phyloP scores from a whole-genome alignment of 1,140 invertebrate genomes.

The Lepidurus arcticus region DNA sequence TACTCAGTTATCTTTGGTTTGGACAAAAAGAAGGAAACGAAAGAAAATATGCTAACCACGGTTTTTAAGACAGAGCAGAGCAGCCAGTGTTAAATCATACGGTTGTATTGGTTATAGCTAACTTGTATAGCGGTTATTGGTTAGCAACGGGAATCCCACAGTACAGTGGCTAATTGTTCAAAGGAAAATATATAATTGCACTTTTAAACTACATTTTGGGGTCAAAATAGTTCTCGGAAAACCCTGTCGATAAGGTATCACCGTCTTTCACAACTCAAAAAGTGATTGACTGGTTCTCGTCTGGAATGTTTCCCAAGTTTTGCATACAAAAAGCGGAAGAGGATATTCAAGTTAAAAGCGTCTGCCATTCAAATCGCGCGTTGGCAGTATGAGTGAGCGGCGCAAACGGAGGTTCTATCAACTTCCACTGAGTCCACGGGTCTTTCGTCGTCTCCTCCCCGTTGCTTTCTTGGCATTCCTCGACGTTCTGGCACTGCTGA shows the following conservation, averaged over 20 bases:
- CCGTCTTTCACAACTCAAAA: neutral
- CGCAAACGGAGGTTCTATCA: slow-evolving; percentile 67
- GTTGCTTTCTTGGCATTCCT: slow-evolving; percentile 29
- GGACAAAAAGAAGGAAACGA: neutral
- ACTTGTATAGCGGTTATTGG: slow-evolving; percentile 18
- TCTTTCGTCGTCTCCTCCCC: slow-evolving; percentile 45
- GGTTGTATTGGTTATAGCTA: slow-evolving; percentile 2
- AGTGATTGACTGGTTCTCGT: neutral
- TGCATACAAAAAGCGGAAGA: neutral
- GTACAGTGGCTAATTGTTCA: neutral
- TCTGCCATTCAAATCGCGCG: slow-evolving; percentile 73
- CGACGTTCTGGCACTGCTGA: slow-evolving; percentile 39
- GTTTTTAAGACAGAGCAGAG: neutral
- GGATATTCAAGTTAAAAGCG: slow-evolving; percentile 44
- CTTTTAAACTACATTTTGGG: neutral
- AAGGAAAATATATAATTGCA: neutral
- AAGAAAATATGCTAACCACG: neutral
- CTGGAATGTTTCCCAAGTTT: neutral
- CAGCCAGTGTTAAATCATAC: slow-evolving; percentile 1
- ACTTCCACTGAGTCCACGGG: slow-evolving; percentile 55
- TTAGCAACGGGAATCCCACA: neutral
- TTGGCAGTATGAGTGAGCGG: slow-evolving; percentile 76
- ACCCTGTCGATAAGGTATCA: neutral
- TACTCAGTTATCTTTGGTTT: neutral
- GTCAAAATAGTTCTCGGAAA: neutral